Conservation (phyloP, 1,140 invertebrate species). For the Halesus radiatus region DNA sequence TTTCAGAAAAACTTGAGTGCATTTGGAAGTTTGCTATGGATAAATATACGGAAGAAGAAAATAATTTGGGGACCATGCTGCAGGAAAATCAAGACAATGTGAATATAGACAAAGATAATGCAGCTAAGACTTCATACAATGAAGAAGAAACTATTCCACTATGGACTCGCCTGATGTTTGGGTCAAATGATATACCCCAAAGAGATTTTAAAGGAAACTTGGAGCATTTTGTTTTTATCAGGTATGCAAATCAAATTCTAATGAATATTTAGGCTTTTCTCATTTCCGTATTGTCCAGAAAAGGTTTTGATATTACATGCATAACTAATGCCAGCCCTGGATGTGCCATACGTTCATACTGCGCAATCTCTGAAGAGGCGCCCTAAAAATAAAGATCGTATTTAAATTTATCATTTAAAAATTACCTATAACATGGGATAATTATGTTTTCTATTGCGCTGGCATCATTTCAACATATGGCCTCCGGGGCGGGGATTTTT, state of each 20-base stretch:
- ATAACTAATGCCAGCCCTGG: too few species aligned
- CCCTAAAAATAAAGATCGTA: too few species aligned
- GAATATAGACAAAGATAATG: conserved; percentile 4
- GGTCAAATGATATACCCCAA: conserved; percentile 59
- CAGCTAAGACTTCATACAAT: conserved; percentile 5
- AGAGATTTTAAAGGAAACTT: conserved; percentile 63
- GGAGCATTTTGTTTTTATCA: conserved; percentile 63
- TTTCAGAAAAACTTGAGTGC: conserved; percentile 66
- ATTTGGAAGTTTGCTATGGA: conserved; percentile 67
- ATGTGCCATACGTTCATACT: too few species aligned
- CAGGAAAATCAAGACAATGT: conserved; percentile 57
- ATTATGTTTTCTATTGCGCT: too few species aligned
- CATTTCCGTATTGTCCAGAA: too few species aligned
- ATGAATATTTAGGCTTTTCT: too few species aligned
- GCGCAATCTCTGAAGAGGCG: too few species aligned
- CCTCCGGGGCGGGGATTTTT: too few species aligned
- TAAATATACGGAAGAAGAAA: conserved; percentile 70
- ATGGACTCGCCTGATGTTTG: conserved; percentile 63
- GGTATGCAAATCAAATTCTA: conserved; percentile 57
- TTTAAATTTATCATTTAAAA: too few species aligned
- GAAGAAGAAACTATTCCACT: conserved; percentile 51
- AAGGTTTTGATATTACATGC: too few species aligned
- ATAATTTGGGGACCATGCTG: conserved; percentile 67
- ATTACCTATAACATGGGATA: too few species aligned
- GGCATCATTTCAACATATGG: too few species aligned